A percentile compares a stretch with the other conserved stretches of the same genome.
Conservation (phyloP, 92 coral and sea anemone species). For the Isaurus tuberculatus region DNA sequence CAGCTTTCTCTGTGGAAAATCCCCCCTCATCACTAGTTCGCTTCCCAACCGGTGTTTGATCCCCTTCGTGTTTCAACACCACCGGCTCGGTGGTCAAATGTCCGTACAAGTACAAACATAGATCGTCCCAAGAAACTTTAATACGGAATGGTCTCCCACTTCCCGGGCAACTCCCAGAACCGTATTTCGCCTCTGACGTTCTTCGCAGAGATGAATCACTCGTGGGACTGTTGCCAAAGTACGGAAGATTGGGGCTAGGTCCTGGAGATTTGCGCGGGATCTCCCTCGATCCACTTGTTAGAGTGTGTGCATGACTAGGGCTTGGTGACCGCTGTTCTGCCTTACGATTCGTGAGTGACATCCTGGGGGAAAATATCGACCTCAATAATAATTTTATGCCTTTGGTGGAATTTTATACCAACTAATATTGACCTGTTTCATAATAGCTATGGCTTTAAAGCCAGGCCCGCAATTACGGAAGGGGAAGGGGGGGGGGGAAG, state of each 20-base stretch:
- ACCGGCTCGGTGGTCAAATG: constrained; percentile 59
- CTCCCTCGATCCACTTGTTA: neutral
- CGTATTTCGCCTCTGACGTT: neutral
- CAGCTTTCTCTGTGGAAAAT: constrained; percentile 9
- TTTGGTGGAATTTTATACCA: too few species aligned
- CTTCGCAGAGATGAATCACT: neutral
- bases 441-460: too few species aligned
- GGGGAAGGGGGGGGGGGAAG: too few species aligned
- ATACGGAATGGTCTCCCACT: neutral
- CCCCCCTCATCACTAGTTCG: constrained; percentile 24
- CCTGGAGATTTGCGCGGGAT: neutral
- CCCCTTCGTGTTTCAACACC: constrained; percentile 3
- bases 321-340: constrained; percentile 25
- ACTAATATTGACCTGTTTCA: too few species aligned
- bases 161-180: neutral
- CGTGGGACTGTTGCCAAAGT: neutral
- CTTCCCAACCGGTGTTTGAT: neutral
- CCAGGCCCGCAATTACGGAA: too few species aligned
- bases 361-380: neutral
- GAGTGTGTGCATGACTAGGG: constrained; percentile 17
- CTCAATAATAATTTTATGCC: too few species aligned
- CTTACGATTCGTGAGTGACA: constrained; percentile 8
- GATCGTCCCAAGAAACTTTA: constrained; percentile 74
- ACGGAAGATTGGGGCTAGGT: constrained; percentile 29
- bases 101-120: constrained; percentile 77